Conservation (phyloP, 2,888 invertebrate species). For the Nezara viridula region DNA sequence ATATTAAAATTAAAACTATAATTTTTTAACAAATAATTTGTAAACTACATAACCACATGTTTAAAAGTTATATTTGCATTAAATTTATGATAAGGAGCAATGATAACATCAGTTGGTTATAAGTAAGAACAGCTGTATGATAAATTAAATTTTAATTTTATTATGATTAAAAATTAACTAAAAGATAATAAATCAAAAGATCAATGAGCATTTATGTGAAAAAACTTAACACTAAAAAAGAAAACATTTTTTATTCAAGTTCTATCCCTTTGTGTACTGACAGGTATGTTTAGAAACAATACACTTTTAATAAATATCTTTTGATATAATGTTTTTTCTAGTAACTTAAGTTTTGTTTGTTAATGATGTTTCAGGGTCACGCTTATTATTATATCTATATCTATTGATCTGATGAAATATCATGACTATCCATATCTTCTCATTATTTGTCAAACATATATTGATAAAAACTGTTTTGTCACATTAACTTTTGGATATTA, state of each 20-base stretch:
- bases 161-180: background rate
- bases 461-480: too few species aligned
- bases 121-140: constrained; percentile 8
- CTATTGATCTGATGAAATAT: too few species aligned
- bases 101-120: background rate
- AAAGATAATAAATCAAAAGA: background rate
- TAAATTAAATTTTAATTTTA: background rate
- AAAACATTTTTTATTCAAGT: constrained; percentile 12
- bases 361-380: background rate
- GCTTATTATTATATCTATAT: background rate
- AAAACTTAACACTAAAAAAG: background rate
- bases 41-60: background rate
- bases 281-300: background rate
- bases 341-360: background rate
- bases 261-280: background rate
- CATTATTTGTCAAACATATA: too few species aligned
- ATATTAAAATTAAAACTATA: background rate
- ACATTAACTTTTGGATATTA: too few species aligned
- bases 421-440: too few species aligned
- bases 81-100: background rate
- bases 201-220: constrained; percentile 6
- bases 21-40: background rate
- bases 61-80: background rate
- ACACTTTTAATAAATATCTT: constrained; percentile 1
- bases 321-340: background rate